These are phyloP conservation scores for Pseudotriccus pelzelni DNA, from an alignment of 2,797 vertebrate species.

Conservation along the genomic window DNA sequence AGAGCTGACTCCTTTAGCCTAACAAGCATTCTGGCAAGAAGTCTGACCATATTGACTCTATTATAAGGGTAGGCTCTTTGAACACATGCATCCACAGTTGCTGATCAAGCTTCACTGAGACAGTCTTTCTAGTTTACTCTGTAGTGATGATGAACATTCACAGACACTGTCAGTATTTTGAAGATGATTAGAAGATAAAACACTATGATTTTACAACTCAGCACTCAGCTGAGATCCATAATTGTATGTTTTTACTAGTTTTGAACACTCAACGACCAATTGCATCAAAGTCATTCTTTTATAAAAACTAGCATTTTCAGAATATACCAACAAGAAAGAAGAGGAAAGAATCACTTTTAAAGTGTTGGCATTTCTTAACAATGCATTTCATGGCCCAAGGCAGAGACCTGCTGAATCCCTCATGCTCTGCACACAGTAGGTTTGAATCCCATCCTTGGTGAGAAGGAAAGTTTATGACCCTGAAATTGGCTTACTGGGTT, in stretches of 20 bases:
- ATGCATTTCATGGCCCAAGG: background rate
- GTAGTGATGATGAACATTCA: background rate
- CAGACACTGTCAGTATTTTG: conserved; percentile 57
- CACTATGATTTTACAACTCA: conserved; percentile 1
- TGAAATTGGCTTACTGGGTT: background rate
- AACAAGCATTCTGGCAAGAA: background rate
- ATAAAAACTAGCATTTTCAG: background rate
- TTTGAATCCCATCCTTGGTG: background rate
- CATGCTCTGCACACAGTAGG: background rate
- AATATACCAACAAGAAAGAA: background rate
- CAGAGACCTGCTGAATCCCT: background rate
- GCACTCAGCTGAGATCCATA: background rate
- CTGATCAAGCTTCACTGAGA: conserved; percentile 14
- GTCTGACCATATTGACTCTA: background rate
- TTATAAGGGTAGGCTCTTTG: background rate
- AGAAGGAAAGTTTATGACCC: background rate
- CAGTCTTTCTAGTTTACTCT: conserved; percentile 27
- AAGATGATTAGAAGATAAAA: conserved; percentile 41
- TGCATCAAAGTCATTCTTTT: background rate
- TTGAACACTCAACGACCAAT: background rate
- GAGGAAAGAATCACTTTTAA: background rate
- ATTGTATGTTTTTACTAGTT: background rate
- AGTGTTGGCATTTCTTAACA: background rate
- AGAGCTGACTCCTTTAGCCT: background rate
- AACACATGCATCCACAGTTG: background rate